Conservation (phyloP, 2,888 invertebrate genomes). For the Diarsia dahlii region DNA sequence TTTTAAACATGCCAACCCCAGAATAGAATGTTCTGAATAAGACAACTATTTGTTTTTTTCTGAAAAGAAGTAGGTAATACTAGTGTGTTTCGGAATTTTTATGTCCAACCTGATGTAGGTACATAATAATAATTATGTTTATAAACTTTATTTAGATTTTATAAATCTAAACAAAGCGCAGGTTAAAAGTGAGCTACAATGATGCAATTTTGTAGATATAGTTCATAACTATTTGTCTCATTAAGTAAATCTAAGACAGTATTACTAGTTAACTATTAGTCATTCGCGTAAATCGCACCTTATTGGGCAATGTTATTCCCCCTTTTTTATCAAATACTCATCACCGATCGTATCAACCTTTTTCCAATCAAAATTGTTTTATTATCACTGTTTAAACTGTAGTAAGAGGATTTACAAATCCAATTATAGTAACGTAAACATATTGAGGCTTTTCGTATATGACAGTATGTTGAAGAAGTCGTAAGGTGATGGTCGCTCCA, state of each 20-base stretch:
- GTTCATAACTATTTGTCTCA: not conserved
- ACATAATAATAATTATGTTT: too few relatives aligned
- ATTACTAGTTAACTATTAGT: constrained; percentile 12
- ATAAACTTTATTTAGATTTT: not conserved
- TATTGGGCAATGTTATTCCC: constrained; percentile 43
- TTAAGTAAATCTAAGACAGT: constrained; percentile 25
- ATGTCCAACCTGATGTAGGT: too few relatives aligned
- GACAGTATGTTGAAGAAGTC: constrained; percentile 2
- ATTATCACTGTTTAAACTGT: constrained; percentile 24
- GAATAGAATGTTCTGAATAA: constrained; percentile 10
- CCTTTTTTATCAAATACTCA: constrained; percentile 31
- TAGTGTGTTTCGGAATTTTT: not conserved
- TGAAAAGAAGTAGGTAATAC: not conserved
- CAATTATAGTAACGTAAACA: not conserved
- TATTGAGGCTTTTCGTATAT: not conserved
- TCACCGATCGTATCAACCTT: constrained; percentile 20
- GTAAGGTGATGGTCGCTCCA: not conserved
- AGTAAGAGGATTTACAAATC: constrained; percentile 14
- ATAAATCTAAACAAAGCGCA: not conserved
- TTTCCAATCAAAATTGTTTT: constrained; percentile 28
- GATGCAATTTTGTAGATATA: constrained; percentile 5
- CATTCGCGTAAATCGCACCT: not conserved
- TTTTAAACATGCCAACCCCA: too few relatives aligned
- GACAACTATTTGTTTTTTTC: constrained; percentile 1
- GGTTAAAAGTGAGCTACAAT: not conserved